Evolutionary conservation across 2,888 invertebrate genomes (phyloP).

Genomic region (Mactromeris polynyma): DNA sequence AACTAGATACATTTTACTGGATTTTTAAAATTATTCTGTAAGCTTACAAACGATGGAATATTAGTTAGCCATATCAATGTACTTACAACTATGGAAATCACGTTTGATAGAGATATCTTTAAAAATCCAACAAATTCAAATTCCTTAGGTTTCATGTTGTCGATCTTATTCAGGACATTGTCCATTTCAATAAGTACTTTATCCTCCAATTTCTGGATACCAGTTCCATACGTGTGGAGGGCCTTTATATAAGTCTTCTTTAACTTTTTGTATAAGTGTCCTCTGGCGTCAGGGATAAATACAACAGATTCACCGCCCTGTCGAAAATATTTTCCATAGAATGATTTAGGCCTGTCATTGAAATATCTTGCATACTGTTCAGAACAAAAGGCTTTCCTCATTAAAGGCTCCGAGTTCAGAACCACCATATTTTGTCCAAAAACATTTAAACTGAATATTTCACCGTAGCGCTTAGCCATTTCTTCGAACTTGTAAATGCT

Average conservation of each 20-base stretch:
- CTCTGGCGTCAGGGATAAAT: not conserved
- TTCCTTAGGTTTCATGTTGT: not conserved
- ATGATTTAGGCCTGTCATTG: not conserved
- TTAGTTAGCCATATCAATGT: too few relatives aligned
- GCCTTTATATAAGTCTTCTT: conserved; percentile 18
- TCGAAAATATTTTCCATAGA: conserved; percentile 15
- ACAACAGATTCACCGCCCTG: not conserved
- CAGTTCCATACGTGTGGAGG: not conserved
- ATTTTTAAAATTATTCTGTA: too few relatives aligned
- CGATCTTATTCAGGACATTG: not conserved
- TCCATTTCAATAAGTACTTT: not conserved
- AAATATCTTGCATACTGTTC: conserved; percentile 7
- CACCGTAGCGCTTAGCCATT: conserved; percentile 3
- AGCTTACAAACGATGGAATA: too few relatives aligned
- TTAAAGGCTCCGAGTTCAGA: not conserved
- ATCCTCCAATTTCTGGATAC: conserved; percentile 5
- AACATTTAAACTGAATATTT: conserved; percentile 26
- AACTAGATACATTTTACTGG: too few relatives aligned
- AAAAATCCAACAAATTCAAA: conserved; percentile 19
- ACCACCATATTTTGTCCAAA: not conserved
- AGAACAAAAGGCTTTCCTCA: not conserved
- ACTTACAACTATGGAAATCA: conserved; percentile 18
- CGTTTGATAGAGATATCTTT: conserved; percentile 4
- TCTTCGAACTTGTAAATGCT: not conserved
- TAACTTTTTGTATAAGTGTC: not conserved